Evolutionary conservation across 2,888 invertebrate species (phyloP), one percentile per base, ranked within the genome.

Genomic region (Cephus pulcher): DNA sequence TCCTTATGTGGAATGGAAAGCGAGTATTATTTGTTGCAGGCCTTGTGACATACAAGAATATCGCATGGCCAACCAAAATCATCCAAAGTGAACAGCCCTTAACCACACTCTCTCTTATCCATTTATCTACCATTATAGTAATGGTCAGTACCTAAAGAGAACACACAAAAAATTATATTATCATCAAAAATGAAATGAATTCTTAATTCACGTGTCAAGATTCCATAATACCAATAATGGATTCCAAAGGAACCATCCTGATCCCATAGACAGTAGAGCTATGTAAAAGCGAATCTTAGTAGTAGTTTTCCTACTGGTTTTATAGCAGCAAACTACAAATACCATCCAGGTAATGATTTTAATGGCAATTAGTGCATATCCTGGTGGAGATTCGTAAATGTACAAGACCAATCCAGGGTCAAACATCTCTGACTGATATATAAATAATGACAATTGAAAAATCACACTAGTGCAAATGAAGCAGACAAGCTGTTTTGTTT

Each of bases 381-480:
- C 98, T 0, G 98, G 96, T 0, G 97, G 96, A 71, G 97, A 97
- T 92, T 98, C 98, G 88, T 98, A 98, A 2, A 97, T 91, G 89
- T 98, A 98, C 15, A 98, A 90, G 0, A 98, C 98, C 91, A 96
- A 94, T 2, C 98, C 98, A 0, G 98, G 97, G 91, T 98, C 98
- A 89, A 98, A 98, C 1, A 95, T 96, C 93, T 95, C 93, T 73
- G 95, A 95, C 88, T 98, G 96, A 88, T 96, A 97, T 4, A 97
- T 93, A 88, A 97, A 97, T 68, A 98, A 93, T 0, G 95, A 93
- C 4, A 95, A 92, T 88, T 97, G 97, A 0, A 95, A 94, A 75
- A 96, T 93, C 0, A 94, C 92, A 86, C 96, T 98, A 11, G 95
- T 88, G 82, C 95, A 95, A 94, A 97, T 95, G 91, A 98, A 98